These are phyloP conservation scores for Taurulus bubalis DNA, from an alignment of 2,113 vertebrate species.

Conservation along the genomic window DNA sequence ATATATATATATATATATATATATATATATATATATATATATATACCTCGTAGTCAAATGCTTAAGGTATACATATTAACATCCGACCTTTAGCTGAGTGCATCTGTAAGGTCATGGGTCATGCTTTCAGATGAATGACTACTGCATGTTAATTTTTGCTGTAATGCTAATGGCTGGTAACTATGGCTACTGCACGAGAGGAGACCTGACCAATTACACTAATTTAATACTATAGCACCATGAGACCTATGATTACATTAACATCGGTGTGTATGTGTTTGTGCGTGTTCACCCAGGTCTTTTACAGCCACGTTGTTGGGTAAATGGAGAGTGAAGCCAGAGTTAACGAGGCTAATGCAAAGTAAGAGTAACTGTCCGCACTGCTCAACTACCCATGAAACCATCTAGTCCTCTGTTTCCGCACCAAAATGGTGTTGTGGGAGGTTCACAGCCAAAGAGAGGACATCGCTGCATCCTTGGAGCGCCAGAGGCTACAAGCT, in stretches of 20 bases:
- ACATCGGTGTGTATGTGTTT: conserved; percentile 39
- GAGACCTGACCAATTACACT: conserved; percentile 71
- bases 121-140: conserved; percentile 51
- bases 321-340: conserved; percentile 69
- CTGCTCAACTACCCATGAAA: conserved; percentile 63
- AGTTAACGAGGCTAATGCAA: conserved; percentile 58
- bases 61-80: conserved; percentile 34
- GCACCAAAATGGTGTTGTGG: conserved; percentile 56
- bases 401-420: conserved; percentile 29
- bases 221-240: conserved; percentile 64
- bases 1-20: conserved; percentile 25
- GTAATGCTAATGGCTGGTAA: conserved; percentile 63
- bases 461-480: conserved; percentile 53
- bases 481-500: conserved; percentile 57
- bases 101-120: conserved; percentile 62
- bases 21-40: too few species aligned
- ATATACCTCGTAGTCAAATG: conserved; percentile 26
- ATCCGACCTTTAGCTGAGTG: conserved; percentile 44
- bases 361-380: conserved; percentile 47
- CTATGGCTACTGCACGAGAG: conserved; percentile 53
- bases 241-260: conserved; percentile 45
- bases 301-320: conserved; percentile 50
- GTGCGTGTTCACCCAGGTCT: conserved; percentile 43
- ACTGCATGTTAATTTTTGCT: conserved; percentile 66
- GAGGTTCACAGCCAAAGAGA: conserved; percentile 41